Base-by-base conservation (phyloP, 2,113 vertebrate species). In the Tichodroma muraria region DNA sequence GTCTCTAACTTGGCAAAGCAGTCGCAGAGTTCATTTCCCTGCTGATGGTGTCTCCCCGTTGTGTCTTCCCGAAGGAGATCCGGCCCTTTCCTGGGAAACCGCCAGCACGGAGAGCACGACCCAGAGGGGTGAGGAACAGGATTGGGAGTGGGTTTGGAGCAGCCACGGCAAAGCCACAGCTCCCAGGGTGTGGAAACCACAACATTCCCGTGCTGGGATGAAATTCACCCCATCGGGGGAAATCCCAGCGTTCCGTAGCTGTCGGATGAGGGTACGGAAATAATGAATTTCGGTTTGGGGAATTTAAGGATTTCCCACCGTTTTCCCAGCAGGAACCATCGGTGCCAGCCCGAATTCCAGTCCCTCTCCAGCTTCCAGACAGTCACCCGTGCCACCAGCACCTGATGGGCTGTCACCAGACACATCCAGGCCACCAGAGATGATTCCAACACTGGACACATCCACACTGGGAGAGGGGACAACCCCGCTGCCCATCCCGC, bases 401-500 rank as follows among this genome's bases (percentile, higher is more conserved):
- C 13, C 69, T 3, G 49, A 23, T 16, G 83, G 30, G 52, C 6
- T 11, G 3, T 7, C 66, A 4, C 35, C 13, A 1, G 80, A 18
- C 4, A 27, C 11, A 10, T 27, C 93, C 50, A 16, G 2, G 21
- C 60, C 7, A 4, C 14, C 6, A 0, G 80, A 65, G 47, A 20
- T 3, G 23, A 1, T 13, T 4, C 53, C 88, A 12, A 24, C n/a
- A 3, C 31, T 2, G 6, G 53, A 31, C 21, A 64, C 56, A 4
- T 6, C 92, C 52, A 20, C 22, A 0, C 7, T 2, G 8, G 69
- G 23, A 80, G 22, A 77, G 27, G 80, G 45, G 31, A 85, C 79
- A 16, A 63, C 82, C 53, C 21, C 2, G 0, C 38, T 13, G 61
- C 52, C 79, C 53, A 0, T 3, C 1, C 4, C 1, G 1, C 65